Percentiles rank a stretch among this genome's conserved stretches.
Evolutionary conservation across 2,797 vertebrate genomes (phyloP).

Genomic region (Ambastaia sidthimunki): DNA sequence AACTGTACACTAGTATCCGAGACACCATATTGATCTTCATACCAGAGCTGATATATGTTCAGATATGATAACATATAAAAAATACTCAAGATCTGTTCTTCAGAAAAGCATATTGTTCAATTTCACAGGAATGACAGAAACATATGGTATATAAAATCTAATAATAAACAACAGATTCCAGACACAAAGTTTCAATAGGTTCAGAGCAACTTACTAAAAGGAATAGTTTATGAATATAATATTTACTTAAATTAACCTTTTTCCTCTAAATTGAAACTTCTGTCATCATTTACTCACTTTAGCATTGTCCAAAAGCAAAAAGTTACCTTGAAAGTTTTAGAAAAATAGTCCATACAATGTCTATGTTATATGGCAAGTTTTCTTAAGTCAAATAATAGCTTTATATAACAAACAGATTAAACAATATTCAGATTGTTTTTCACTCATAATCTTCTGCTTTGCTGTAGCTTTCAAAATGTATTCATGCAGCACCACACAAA

Average conservation of each 20-base stretch:
- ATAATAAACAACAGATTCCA: not conserved
- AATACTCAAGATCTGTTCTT: not conserved
- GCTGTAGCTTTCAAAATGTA: too few species aligned
- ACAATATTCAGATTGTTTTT: not conserved
- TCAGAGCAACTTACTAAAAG: constrained; percentile 2
- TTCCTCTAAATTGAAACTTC: not conserved
- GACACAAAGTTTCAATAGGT: not conserved
- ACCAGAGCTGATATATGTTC: not conserved
- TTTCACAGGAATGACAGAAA: not conserved
- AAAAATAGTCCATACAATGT: not conserved
- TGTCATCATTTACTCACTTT: not conserved
- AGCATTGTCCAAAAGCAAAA: not conserved
- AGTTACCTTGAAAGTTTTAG: not conserved
- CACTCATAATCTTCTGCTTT: not conserved
- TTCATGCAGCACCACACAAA: too few species aligned
- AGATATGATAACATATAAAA: not conserved
- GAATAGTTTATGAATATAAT: too few species aligned
- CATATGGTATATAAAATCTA: constrained; percentile 1
- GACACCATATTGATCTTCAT: not conserved
- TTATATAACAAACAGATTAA: too few species aligned
- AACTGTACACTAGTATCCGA: not conserved
- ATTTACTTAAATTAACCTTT: too few species aligned
- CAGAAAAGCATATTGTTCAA: not conserved
- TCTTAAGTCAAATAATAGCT: not conserved
- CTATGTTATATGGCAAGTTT: not conserved